A percentile compares a stretch with the other conserved stretches of the same genome.
These are phyloP conservation scores for Rhincodon typus DNA, from an alignment of 2,797 vertebrate genomes.

Conservation along the genomic window DNA sequence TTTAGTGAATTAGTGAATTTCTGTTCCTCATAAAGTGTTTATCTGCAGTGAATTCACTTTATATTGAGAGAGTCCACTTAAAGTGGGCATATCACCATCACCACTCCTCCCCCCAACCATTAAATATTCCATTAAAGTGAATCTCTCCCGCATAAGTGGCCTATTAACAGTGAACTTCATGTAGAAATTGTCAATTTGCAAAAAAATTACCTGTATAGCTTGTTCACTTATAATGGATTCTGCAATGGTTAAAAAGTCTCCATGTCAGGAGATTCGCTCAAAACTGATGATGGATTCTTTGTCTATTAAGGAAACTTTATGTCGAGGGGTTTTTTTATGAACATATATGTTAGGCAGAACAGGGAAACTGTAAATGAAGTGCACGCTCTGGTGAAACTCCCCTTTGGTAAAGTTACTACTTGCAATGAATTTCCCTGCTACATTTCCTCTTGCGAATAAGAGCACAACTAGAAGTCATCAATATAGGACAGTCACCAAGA, in stretches of 20 bases:
- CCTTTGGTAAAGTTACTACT: neutral
- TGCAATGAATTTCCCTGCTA: neutral
- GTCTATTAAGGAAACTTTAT: neutral
- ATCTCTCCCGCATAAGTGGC: neutral
- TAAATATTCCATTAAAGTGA: neutral
- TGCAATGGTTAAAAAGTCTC: neutral
- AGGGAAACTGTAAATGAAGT: neutral
- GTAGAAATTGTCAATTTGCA: neutral
- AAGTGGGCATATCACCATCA: neutral
- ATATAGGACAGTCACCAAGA: neutral
- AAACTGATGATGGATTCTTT: neutral
- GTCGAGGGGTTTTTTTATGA: neutral
- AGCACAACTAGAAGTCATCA: neutral
- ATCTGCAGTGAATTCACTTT: constrained; percentile 8
- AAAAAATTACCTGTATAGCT: neutral
- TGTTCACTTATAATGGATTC: neutral
- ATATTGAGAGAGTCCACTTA: neutral
- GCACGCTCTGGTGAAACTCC: neutral
- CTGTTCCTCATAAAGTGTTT: neutral
- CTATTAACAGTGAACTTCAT: neutral
- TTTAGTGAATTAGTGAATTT: neutral
- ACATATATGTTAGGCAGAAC: neutral
- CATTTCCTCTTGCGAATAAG: neutral
- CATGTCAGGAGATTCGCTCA: neutral
- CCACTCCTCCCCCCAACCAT: neutral